These are phyloP conservation scores for Tyrophagus putrescentiae DNA, from an alignment of 1,140 invertebrate species.

Conservation along the genomic window DNA sequence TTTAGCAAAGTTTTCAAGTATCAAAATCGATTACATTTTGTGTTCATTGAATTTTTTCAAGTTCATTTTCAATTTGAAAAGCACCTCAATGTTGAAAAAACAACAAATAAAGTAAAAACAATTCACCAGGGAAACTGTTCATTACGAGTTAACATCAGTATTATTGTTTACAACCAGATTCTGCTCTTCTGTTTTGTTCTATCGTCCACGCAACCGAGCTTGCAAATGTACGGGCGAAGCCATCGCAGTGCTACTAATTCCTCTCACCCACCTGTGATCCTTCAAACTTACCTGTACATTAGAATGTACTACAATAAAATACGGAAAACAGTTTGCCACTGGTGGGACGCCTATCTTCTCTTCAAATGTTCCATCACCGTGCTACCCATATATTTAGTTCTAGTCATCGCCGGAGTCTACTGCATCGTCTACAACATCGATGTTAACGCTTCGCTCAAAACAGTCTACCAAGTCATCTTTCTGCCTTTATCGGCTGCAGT, in stretches of 20 bases:
- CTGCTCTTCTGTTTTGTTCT: too few relatives aligned
- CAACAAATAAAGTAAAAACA: neutral
- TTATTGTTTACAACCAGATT: too few relatives aligned
- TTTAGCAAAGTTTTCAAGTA: too few relatives aligned
- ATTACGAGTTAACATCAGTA: too few relatives aligned
- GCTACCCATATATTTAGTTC: slow-evolving; percentile 2
- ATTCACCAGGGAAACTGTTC: neutral
- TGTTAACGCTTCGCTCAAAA: neutral
- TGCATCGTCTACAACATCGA: neutral
- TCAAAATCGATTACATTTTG: too few relatives aligned
- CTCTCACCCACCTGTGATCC: neutral
- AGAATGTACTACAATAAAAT: slow-evolving; percentile 16
- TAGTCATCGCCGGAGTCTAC: neutral
- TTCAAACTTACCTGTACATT: neutral
- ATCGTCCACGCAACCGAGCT: too few relatives aligned
- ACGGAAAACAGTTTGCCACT: neutral
- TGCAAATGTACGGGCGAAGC: too few relatives aligned
- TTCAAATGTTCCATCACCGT: slow-evolving; percentile 4
- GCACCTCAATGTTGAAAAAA: too few relatives aligned
- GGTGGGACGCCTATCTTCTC: slow-evolving; percentile 1
- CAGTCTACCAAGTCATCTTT: neutral
- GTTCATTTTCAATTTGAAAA: too few relatives aligned
- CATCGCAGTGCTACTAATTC: too few relatives aligned
- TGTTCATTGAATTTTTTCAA: too few relatives aligned
- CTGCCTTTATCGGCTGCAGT: neutral